A percentile compares a stretch with the other conserved stretches of the same genome.
phyloP scores from a whole-genome alignment of 2,797 vertebrate genomes.

The Falco columbarius region DNA sequence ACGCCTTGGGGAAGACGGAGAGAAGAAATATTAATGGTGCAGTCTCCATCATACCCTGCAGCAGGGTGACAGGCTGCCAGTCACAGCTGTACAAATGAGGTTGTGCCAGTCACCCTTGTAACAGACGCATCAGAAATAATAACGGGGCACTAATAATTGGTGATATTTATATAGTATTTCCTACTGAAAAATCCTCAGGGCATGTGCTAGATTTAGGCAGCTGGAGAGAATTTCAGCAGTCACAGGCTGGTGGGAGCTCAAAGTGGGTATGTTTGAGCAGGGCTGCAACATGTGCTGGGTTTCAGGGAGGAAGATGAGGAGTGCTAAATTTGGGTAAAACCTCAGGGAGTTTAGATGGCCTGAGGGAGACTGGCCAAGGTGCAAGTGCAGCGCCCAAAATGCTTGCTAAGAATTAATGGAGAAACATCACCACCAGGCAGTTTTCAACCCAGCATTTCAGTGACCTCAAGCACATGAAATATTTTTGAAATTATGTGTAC shows the following conservation, averaged over 20 bases:
- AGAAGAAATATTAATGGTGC: slow-evolving; percentile 55
- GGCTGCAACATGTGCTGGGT: background rate
- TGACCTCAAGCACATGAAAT: accelerated
- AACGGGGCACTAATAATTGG: slow-evolving; percentile 30
- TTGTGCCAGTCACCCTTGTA: slow-evolving; percentile 56
- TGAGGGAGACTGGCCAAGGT: background rate
- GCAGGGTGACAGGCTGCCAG: slow-evolving; percentile 72
- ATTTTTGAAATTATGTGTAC: background rate
- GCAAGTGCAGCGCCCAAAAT: background rate
- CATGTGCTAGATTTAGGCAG: background rate
- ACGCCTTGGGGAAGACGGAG: slow-evolving; percentile 59
- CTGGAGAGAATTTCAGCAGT: background rate
- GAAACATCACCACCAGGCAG: background rate
- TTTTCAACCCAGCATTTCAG: background rate
- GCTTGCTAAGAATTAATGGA: background rate
- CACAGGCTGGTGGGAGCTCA: background rate
- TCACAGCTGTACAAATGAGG: slow-evolving; percentile 63
- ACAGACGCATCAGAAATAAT: slow-evolving; percentile 60
- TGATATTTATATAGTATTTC: slow-evolving; percentile 33
- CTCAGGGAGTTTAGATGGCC: background rate
- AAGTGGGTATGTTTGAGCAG: background rate
- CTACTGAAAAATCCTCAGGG: slow-evolving; percentile 25
- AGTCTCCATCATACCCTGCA: slow-evolving; percentile 35
- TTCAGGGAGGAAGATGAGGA: background rate
- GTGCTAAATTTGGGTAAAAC: background rate